Conservation (phyloP, 2,797 vertebrate species). For the Sardinella longiceps region DNA sequence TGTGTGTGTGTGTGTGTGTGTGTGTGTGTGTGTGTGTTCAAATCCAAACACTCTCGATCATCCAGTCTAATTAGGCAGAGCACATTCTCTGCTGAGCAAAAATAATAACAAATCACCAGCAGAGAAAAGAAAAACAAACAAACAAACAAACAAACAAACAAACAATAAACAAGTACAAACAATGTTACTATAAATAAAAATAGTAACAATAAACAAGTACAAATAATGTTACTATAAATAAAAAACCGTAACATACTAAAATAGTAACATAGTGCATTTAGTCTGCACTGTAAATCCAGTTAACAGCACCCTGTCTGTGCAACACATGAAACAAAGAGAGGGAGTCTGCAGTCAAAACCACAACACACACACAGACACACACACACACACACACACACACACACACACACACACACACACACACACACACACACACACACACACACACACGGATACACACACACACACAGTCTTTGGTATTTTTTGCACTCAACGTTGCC, state of each 20-base stretch:
- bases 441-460: too few species aligned
- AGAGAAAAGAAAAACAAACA: too few species aligned
- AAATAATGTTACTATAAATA: too few species aligned
- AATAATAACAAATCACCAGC: neutral
- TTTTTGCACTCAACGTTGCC: too few species aligned
- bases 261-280: too few species aligned
- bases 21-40: neutral
- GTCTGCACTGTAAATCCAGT: too few species aligned
- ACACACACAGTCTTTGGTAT: too few species aligned
- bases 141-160: too few species aligned
- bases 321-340: conserved; percentile 26
- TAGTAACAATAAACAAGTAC: too few species aligned
- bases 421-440: conserved; percentile 11
- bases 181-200: too few species aligned
- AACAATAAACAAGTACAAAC: too few species aligned
- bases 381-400: neutral
- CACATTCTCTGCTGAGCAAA: conserved; percentile 35
- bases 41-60: neutral
- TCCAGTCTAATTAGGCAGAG: neutral
- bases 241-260: neutral
- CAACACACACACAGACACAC: conserved; percentile 27
- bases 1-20: neutral
- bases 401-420: neutral
- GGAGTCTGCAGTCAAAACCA: neutral
- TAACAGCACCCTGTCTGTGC: too few species aligned